These are phyloP conservation scores for Grallaria varia DNA, from an alignment of 2,113 vertebrate genomes.

Conservation along the genomic window DNA sequence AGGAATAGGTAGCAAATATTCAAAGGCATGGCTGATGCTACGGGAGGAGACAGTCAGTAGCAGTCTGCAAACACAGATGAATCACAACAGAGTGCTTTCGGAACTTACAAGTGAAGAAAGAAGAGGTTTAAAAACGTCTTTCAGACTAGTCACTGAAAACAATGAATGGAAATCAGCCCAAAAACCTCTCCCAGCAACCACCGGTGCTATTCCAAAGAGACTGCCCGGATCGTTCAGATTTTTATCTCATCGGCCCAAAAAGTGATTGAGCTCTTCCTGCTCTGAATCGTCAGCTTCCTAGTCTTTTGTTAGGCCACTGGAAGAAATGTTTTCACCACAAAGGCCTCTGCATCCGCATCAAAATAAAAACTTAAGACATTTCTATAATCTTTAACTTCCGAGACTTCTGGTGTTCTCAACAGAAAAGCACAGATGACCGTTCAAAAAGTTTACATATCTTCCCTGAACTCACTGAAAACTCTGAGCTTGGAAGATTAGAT, in stretches of 20 bases:
- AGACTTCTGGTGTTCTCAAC: not conserved
- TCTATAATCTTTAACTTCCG: not conserved
- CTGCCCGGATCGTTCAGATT: conserved; percentile 16
- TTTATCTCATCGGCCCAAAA: conserved; percentile 40
- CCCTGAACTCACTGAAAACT: not conserved
- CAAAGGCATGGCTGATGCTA: not conserved
- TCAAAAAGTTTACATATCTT: not conserved
- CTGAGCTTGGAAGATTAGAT: not conserved
- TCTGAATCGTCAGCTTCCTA: conserved; percentile 22
- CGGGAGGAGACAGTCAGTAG: conserved; percentile 21
- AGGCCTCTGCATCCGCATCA: not conserved
- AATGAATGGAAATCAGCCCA: conserved; percentile 55
- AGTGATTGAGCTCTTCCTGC: conserved; percentile 41
- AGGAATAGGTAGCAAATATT: conserved; percentile 28
- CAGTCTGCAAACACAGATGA: conserved; percentile 25
- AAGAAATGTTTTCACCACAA: conserved; percentile 38
- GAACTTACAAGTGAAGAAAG: conserved; percentile 21
- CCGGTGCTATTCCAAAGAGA: not conserved
- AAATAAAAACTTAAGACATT: not conserved
- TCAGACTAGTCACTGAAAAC: conserved; percentile 26
- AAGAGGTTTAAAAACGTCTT: not conserved
- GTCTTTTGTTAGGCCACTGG: conserved; percentile 16
- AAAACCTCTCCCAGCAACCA: not conserved
- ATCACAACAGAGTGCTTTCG: conserved; percentile 11
- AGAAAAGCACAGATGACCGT: not conserved